phyloP scores from a whole-genome alignment of 2,113 vertebrate genomes.

The Bothrops jararaca region DNA sequence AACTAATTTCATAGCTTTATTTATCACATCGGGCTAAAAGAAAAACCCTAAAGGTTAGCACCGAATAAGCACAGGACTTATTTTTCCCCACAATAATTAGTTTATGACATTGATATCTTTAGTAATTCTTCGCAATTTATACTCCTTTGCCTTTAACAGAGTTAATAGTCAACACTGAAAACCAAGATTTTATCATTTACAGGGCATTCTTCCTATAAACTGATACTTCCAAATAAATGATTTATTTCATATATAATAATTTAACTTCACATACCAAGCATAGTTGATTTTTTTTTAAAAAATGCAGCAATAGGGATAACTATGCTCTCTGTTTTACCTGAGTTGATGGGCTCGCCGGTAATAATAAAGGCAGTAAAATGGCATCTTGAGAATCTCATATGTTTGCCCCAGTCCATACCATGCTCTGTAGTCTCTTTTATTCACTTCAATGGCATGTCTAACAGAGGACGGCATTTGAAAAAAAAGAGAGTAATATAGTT shows the following conservation, averaged over 20 bases:
- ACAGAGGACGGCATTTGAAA: slow-evolving; percentile 6
- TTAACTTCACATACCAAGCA: background rate
- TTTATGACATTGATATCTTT: background rate
- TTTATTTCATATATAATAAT: background rate
- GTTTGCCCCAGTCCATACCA: slow-evolving; percentile 98
- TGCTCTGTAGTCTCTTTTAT: slow-evolving; percentile 96
- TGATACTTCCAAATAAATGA: background rate
- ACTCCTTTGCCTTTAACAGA: background rate
- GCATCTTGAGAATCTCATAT: slow-evolving; percentile 99
- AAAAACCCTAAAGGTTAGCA: background rate
- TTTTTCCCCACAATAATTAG: background rate
- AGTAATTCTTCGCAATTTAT: background rate
- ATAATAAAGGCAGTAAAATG: slow-evolving; percentile 98
- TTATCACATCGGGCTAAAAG: background rate
- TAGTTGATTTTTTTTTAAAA: background rate
- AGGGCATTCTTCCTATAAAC: background rate
- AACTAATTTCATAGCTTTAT: background rate
- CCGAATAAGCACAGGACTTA: background rate
- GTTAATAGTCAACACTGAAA: background rate
- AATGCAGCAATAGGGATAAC: background rate
- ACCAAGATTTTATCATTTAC: background rate
- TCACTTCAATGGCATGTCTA: slow-evolving; percentile 98
- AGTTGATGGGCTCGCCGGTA: slow-evolving; percentile 96
- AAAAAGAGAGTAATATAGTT: background rate
- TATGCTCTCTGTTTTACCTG: slow-evolving; percentile 71